Evolutionary conservation across 2,888 invertebrate genomes (phyloP).

Genomic region (Philereme vetulata): DNA sequence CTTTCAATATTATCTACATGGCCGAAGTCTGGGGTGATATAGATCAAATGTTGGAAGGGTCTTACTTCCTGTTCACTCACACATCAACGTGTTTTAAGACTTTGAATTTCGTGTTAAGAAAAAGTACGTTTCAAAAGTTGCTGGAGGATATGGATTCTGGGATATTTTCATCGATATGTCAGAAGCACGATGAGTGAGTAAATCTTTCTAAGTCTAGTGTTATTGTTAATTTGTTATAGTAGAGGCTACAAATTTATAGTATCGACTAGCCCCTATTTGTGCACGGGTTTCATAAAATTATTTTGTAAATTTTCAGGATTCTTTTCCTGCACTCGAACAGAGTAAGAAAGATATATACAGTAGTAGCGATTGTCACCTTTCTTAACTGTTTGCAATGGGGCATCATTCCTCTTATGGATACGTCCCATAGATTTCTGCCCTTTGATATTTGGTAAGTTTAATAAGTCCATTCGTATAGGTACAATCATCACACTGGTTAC

Average conservation of each 20-base stretch:
- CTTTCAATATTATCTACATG: slow-evolving; percentile 11
- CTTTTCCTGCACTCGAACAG: slow-evolving; percentile 5
- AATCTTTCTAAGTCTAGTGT: too few species aligned
- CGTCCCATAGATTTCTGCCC: slow-evolving; percentile 4
- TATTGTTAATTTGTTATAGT: too few species aligned
- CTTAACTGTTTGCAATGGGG: background rate
- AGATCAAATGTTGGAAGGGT: slow-evolving; percentile 13
- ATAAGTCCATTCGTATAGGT: background rate
- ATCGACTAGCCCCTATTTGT: too few species aligned
- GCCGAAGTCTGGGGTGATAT: slow-evolving; percentile 9
- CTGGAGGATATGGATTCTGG: slow-evolving; percentile 5
- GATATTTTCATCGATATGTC: slow-evolving; percentile 3
- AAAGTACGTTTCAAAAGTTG: background rate
- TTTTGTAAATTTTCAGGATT: slow-evolving; percentile 1
- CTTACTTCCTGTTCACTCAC: slow-evolving; percentile 8
- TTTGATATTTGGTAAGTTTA: slow-evolving; percentile 14
- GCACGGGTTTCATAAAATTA: background rate
- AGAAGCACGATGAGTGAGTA: slow-evolving; percentile 9
- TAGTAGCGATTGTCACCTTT: background rate
- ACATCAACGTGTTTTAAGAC: slow-evolving; percentile 1
- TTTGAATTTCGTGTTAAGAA: slow-evolving; percentile 5
- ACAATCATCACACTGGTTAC: too few species aligned
- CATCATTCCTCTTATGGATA: slow-evolving; percentile 4
- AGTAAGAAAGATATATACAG: slow-evolving; percentile 1
- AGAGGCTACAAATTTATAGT: too few species aligned